Evolutionary conservation across 2,797 vertebrate species (phyloP).

Genomic region (Acanthiza pusilla): DNA sequence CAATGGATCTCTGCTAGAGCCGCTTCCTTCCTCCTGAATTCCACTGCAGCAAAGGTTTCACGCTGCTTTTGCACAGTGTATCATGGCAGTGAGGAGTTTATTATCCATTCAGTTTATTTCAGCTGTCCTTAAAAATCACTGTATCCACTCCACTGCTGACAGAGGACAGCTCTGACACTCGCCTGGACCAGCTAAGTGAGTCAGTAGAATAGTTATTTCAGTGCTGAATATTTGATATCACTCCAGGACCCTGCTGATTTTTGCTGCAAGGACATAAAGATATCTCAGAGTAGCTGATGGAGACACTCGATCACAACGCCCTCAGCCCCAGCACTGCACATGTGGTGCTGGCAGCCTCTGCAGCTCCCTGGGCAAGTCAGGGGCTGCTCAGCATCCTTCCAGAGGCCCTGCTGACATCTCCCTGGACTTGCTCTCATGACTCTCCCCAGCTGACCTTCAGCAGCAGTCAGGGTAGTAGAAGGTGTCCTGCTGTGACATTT

Average conservation of each 20-base stretch:
- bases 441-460: neutral
- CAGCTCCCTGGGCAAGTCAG: neutral
- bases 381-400: neutral
- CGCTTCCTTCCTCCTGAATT: neutral
- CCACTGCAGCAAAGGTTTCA: neutral
- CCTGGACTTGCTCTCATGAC: accelerated
- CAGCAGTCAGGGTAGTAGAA: accelerated
- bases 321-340: neutral
- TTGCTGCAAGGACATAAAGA: neutral
- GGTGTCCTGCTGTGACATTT: neutral
- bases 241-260: neutral
- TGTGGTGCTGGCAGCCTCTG: accelerated
- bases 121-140: neutral
- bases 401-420: neutral
- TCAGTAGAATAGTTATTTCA: neutral
- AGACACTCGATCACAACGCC: neutral
- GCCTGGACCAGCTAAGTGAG: neutral
- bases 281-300: neutral
- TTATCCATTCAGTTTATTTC: neutral
- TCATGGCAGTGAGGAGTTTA: neutral
- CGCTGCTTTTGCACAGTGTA: neutral
- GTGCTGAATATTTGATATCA: neutral
- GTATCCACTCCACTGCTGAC: neutral
- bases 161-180: neutral
- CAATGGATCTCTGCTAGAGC: neutral